Evolutionary conservation across 2,888 invertebrate genomes (phyloP).

Genomic region (Thera britannica): DNA sequence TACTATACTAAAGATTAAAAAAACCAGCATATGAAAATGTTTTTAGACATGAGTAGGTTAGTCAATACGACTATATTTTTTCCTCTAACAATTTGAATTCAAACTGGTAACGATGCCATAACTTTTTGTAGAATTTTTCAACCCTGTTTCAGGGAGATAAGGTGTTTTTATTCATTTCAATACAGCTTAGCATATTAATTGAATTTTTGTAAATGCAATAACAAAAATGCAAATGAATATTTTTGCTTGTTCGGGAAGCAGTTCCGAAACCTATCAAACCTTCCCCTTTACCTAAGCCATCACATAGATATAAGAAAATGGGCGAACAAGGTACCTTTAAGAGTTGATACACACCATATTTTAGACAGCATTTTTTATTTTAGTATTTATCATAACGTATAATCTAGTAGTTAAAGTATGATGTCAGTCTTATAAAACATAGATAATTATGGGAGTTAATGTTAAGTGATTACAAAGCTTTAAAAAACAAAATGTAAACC

Average conservation of each 20-base stretch:
- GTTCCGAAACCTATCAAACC: not conserved
- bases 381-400: no score
- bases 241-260: constrained; percentile 16
- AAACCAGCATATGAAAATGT: no score
- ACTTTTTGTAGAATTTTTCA: constrained; percentile 28
- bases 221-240: constrained; percentile 38
- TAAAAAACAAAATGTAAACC: no score
- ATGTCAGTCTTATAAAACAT: no score
- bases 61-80: constrained; percentile 4
- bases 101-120: constrained; percentile 25
- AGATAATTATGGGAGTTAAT: no score
- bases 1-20: no score
- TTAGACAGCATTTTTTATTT: no score
- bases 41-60: not conserved
- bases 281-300: not conserved
- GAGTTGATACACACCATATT: not conserved
- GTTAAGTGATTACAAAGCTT: no score
- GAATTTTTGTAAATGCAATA: constrained; percentile 49
- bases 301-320: not conserved
- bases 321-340: not conserved
- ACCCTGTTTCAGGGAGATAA: constrained; percentile 50
- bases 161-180: constrained; percentile 60
- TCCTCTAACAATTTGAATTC: constrained; percentile 30
- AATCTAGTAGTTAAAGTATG: no score
- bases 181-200: constrained; percentile 67